A percentile compares a stretch with the other conserved stretches of the same genome.
Conservation (phyloP, 2,113 vertebrate species). For the Harpagus bidentatus region DNA sequence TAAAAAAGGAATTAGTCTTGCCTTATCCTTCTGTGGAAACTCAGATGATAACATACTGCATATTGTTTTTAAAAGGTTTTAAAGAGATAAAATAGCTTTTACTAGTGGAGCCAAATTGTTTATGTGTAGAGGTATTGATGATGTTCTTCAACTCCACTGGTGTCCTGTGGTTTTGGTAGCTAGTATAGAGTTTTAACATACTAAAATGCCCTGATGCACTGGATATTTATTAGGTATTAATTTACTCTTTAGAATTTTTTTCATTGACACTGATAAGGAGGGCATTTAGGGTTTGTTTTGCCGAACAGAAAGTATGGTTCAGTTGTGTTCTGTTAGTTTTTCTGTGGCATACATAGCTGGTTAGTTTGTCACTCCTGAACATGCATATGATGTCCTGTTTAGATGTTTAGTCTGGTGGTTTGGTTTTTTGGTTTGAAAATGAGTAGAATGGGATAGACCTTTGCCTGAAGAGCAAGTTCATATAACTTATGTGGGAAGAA, state of each 20-base stretch:
- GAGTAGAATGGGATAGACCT: background rate
- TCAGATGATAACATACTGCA: background rate
- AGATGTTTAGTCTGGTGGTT: background rate
- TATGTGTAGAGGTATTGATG: background rate
- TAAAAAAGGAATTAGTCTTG: background rate
- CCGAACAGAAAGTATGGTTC: background rate
- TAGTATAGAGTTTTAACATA: background rate
- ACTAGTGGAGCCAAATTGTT: background rate
- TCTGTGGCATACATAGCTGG: rapidly evolving
- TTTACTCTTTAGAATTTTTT: background rate
- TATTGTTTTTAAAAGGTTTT: background rate
- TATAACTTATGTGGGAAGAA: background rate
- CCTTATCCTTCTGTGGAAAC: background rate
- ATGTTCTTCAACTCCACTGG: background rate
- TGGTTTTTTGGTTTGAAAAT: background rate
- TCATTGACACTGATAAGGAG: background rate
- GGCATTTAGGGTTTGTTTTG: background rate
- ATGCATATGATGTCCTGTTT: background rate
- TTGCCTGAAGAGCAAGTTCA: background rate
- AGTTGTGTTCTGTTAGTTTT: background rate
- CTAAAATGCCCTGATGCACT: background rate
- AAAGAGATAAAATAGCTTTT: background rate
- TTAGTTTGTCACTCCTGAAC: background rate
- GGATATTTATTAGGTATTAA: background rate
- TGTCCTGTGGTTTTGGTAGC: background rate